A percentile compares a stretch with the other conserved stretches of the same genome.
phyloP scores from a whole-genome alignment of 2,888 invertebrate genomes.

The Eustalomyia histrio region DNA sequence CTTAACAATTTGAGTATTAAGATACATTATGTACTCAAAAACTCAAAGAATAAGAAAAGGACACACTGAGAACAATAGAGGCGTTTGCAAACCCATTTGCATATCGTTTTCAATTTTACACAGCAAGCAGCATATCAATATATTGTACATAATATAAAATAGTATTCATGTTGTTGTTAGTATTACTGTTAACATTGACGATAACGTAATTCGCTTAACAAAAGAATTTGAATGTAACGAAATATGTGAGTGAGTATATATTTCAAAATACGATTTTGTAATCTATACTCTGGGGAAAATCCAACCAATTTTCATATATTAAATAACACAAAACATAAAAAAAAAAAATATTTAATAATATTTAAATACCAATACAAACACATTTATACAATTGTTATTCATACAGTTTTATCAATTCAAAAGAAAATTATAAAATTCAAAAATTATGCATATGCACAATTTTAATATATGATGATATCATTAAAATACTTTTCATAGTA shows the following conservation, averaged over 20 bases:
- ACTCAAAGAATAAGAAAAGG: conserved; percentile 42
- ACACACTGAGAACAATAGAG: conserved; percentile 52
- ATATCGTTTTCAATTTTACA: conserved; percentile 43
- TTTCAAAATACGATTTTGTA: conserved; percentile 50
- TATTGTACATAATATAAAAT: not conserved
- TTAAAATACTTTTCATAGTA: not conserved
- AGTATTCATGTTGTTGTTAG: not conserved
- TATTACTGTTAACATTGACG: not conserved
- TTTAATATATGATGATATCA: conserved; percentile 16
- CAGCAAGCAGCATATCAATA: conserved; percentile 2
- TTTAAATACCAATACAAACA: conserved; percentile 18
- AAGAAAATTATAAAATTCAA: conserved; percentile 1
- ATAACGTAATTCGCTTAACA: conserved; percentile 4
- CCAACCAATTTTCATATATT: conserved; percentile 44
- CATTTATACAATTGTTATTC: not conserved
- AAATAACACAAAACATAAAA: conserved; percentile 45
- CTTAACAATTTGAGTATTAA: conserved; percentile 31
- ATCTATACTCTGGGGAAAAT: conserved; percentile 66
- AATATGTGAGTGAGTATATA: conserved; percentile 19
- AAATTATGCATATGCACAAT: conserved; percentile 28
- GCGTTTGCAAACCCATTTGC: conserved; percentile 58
- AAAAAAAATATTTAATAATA: conserved; percentile 29
- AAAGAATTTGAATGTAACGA: conserved; percentile 22
- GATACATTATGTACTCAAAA: conserved; percentile 43
- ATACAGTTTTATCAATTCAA: conserved; percentile 2